These are phyloP conservation scores for Cercopithecus mitis DNA, from an alignment of 2,797 vertebrate genomes.

Conservation along the genomic window DNA sequence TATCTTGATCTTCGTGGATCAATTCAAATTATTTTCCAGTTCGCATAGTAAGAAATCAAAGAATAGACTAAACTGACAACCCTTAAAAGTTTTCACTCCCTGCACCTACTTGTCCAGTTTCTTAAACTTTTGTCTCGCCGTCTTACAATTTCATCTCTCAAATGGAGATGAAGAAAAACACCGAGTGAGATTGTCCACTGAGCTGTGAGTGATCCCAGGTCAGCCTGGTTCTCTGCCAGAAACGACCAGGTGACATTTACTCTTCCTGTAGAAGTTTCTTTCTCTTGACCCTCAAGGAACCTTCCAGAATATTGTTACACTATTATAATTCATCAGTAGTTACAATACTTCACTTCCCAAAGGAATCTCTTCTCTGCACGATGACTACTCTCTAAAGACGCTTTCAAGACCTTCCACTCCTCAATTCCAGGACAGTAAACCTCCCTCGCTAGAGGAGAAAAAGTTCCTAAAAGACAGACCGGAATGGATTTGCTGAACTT, in stretches of 20 bases:
- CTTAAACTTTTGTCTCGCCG: background rate
- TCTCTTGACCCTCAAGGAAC: background rate
- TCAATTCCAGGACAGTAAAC: background rate
- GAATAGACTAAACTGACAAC: background rate
- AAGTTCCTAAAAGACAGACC: background rate
- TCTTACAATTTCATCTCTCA: conserved; percentile 54
- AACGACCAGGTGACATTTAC: conserved; percentile 78
- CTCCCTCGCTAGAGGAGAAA: background rate
- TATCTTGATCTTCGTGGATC: background rate
- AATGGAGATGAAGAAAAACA: conserved; percentile 46
- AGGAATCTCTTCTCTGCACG: background rate
- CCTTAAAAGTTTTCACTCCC: conserved; percentile 5
- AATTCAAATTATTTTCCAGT: background rate
- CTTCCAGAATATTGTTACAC: background rate
- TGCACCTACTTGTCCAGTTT: background rate
- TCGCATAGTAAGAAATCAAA: background rate
- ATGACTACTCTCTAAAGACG: background rate
- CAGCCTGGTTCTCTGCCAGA: conserved; percentile 69
- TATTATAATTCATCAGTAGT: background rate
- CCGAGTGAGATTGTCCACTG: background rate
- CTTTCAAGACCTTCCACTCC: background rate
- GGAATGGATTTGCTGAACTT: conserved; percentile 31
- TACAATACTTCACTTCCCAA: conserved; percentile 14
- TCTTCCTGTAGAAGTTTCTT: conserved; percentile 47
- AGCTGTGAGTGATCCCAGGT: conserved; percentile 70